A percentile compares a stretch with the other conserved stretches of the same genome.
phyloP scores from a whole-genome alignment of 2,797 vertebrate genomes.

The Thamnophis elegans region DNA sequence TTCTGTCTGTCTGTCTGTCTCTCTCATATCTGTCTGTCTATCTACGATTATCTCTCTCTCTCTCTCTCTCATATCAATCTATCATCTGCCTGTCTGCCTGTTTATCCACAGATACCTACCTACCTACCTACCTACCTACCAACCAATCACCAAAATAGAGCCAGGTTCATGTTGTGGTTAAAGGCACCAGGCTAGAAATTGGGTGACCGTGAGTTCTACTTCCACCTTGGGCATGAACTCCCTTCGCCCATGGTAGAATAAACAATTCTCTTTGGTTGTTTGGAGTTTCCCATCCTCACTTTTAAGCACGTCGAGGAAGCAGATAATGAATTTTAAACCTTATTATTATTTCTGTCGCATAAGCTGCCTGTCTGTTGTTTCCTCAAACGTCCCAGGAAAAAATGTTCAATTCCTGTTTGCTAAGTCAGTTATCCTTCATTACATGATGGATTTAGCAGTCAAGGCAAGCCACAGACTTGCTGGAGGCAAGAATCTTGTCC shows the following conservation, averaged over 20 bases:
- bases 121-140: too few species aligned
- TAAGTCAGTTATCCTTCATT: neutral
- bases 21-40: too few species aligned
- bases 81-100: too few species aligned
- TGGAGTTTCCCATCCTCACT: neutral
- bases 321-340: neutral
- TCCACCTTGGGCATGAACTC: neutral
- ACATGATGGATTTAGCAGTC: neutral
- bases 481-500: neutral
- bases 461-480: neutral
- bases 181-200: neutral
- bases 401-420: neutral
- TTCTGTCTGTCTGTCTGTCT: too few species aligned
- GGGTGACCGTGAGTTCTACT: neutral
- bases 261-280: neutral
- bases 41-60: too few species aligned
- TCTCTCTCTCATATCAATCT: too few species aligned
- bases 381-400: neutral
- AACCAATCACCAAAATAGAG: neutral
- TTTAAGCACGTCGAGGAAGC: neutral
- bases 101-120: too few species aligned
- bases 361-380: neutral
- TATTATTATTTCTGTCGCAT: neutral
- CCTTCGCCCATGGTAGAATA: neutral
- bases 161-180: neutral